phyloP scores from a whole-genome alignment of 2,113 vertebrate species.

The Bucco capensis region DNA sequence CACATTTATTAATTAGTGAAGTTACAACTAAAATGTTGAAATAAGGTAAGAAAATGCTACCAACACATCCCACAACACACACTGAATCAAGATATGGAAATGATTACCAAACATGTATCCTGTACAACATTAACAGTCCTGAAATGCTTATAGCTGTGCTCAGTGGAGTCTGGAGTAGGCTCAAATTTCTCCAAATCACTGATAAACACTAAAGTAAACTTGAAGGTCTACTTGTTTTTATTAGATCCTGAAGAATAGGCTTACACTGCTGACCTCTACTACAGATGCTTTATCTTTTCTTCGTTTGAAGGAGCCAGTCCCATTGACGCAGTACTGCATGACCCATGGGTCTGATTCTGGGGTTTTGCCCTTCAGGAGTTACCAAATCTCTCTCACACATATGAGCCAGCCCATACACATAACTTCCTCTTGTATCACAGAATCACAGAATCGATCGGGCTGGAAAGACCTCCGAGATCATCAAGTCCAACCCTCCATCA shows the following conservation, averaged over 20 bases:
- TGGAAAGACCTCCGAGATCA: no score
- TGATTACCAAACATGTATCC: neutral
- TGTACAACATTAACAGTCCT: neutral
- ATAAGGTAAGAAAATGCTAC: neutral
- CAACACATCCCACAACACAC: neutral
- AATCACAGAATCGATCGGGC: no score
- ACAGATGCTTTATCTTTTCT: neutral
- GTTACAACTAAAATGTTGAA: neutral
- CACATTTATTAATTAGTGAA: neutral
- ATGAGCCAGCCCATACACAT: neutral
- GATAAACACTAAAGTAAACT: neutral
- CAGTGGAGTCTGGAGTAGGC: neutral
- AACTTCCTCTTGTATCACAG: neutral
- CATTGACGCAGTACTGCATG: rapidly evolving
- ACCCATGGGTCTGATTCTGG: neutral
- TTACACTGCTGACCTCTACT: neutral
- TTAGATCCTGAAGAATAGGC: neutral
- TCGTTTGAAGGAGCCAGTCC: neutral
- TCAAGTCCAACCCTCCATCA: no score
- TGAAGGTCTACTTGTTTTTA: neutral
- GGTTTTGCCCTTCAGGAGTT: neutral
- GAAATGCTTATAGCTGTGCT: neutral
- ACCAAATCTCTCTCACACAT: neutral
- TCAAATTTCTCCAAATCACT: neutral
- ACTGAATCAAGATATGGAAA: neutral